Evolutionary conservation across 2,888 invertebrate species (phyloP).

Genomic region (Lobophora halterata): DNA sequence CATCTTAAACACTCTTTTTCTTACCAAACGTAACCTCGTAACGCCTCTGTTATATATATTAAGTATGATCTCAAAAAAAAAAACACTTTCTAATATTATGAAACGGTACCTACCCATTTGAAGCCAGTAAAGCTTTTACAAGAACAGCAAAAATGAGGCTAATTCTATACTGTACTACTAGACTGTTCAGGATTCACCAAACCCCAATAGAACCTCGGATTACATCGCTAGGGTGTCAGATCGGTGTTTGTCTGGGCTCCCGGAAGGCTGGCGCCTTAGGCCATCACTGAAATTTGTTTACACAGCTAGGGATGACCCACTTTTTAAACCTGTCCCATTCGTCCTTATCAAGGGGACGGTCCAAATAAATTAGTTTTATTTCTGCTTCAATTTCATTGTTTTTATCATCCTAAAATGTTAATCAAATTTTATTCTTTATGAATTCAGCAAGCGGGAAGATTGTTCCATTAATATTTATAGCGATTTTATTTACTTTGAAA

Average conservation of each 20-base stretch:
- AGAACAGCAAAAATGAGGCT: no score
- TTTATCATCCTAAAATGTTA: background rate
- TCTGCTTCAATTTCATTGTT: constrained; percentile 8
- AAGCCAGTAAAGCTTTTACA: no score
- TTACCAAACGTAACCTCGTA: no score
- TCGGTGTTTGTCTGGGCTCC: constrained; percentile 37
- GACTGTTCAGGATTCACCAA: no score
- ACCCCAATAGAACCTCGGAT: no score
- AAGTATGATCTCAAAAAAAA: no score
- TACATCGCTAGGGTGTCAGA: no score
- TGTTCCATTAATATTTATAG: background rate
- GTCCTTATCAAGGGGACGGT: constrained; percentile 27
- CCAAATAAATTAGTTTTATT: constrained; percentile 21
- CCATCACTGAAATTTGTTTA: constrained; percentile 53
- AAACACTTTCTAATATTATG: no score
- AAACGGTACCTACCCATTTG: no score
- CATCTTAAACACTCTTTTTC: no score
- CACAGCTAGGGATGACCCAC: constrained; percentile 40
- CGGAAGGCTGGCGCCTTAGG: constrained; percentile 47
- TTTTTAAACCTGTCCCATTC: constrained; percentile 42
- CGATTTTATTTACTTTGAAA: background rate
- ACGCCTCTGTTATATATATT: no score
- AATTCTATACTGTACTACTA: no score
- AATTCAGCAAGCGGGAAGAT: background rate
- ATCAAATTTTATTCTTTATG: background rate